These are phyloP conservation scores for Dryas iulia DNA, from an alignment of 1,140 invertebrate species.

Conservation along the genomic window DNA sequence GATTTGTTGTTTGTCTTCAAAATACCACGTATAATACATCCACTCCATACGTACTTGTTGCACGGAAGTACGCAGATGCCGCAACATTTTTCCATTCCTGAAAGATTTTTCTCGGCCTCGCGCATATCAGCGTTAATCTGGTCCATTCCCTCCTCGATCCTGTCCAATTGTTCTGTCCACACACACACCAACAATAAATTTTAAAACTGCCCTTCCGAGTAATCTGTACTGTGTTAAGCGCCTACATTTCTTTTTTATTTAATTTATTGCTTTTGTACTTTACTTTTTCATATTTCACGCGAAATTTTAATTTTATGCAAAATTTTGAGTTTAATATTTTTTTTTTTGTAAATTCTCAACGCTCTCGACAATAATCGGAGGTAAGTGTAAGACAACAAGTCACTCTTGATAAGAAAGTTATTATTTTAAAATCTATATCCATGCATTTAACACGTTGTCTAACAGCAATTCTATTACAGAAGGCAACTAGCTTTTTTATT, in stretches of 20 bases:
- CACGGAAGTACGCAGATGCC: constrained; percentile 98
- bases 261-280: neutral
- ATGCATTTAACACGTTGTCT: constrained; percentile 27
- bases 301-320: constrained; percentile 39
- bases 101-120: constrained; percentile 99
- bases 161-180: constrained; percentile 96
- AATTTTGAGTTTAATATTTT: constrained; percentile 25
- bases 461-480: constrained; percentile 50
- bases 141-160: constrained; percentile 99
- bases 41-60: constrained; percentile 90
- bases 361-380: constrained; percentile 74
- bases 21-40: neutral
- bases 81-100: constrained; percentile 99
- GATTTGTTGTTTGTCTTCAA: too few relatives aligned
- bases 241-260: constrained; percentile 38
- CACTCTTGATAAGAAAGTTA: neutral
- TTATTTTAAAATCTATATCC: neutral
- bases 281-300: constrained; percentile 26
- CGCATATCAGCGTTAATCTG: constrained; percentile 99
- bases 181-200: constrained; percentile 53
- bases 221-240: constrained; percentile 37
- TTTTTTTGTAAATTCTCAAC: constrained; percentile 77
- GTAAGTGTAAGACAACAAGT: constrained; percentile 64
- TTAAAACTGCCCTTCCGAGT: constrained; percentile 48
- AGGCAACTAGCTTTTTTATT: constrained; percentile 45